A percentile compares a stretch with the other conserved stretches of the same genome.
Conservation (phyloP, 2,888 invertebrate species). For the Leistus spinibarbis region DNA sequence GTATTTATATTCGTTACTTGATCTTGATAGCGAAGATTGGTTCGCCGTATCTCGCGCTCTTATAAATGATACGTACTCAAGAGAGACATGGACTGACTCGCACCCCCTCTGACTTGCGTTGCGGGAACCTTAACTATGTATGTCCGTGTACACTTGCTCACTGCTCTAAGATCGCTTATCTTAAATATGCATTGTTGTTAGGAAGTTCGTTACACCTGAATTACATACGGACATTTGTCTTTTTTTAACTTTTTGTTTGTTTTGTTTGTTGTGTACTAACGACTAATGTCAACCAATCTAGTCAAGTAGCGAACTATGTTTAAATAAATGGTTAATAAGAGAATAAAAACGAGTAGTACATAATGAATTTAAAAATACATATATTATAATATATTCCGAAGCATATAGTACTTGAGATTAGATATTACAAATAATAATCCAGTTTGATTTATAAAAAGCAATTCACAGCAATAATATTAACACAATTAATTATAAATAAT, state of each 20-base stretch:
- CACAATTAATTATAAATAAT: no score
- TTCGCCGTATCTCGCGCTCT: conserved; percentile 22
- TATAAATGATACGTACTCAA: conserved; percentile 12
- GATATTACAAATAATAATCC: no score
- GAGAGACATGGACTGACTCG: conserved; percentile 5
- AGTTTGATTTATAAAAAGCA: no score
- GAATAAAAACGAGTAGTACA: no score
- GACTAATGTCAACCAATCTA: no score
- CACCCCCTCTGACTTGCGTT: neutral
- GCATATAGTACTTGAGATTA: no score
- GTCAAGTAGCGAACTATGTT: no score
- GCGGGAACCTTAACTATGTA: neutral
- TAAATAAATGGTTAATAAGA: no score
- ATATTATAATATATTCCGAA: no score
- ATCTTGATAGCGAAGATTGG: conserved; percentile 28
- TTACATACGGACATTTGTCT: neutral
- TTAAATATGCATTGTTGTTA: neutral
- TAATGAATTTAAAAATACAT: no score
- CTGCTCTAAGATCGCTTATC: neutral
- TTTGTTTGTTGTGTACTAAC: no score
- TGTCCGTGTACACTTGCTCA: neutral
- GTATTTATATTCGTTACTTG: conserved; percentile 32
- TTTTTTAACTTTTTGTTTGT: neutral
- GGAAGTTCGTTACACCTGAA: neutral
- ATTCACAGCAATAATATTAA: no score